phyloP scores from a whole-genome alignment of 2,797 vertebrate species.

The Girardinus metallicus region DNA sequence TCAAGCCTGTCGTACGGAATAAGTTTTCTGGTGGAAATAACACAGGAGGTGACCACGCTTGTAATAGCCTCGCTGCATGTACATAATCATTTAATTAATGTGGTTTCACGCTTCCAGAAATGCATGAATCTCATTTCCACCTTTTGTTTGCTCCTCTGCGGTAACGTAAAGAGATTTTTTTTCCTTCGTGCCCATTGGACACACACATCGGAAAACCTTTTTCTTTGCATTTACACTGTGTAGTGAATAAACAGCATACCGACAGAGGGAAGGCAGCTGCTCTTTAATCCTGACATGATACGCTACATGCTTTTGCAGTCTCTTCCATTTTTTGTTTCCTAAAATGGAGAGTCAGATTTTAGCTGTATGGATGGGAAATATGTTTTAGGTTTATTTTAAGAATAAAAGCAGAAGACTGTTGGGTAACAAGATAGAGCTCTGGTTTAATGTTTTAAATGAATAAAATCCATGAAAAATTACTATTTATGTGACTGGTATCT shows the following conservation, averaged over 20 bases:
- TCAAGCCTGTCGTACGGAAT: conserved; percentile 43
- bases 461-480: not conserved
- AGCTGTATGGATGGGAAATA: conserved; percentile 15
- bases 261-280: conserved; percentile 42
- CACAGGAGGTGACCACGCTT: conserved; percentile 4
- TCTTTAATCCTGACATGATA: conserved; percentile 48
- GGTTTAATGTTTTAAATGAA: not conserved
- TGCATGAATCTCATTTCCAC: conserved; percentile 22
- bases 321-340: conserved; percentile 10
- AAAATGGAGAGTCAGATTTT: conserved; percentile 23
- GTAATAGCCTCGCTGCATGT: conserved; percentile 23
- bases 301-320: conserved; percentile 11
- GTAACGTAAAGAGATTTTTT: conserved; percentile 8
- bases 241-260: conserved; percentile 41
- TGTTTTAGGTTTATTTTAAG: not conserved
- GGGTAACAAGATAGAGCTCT: not conserved
- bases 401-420: not conserved
- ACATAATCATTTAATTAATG: conserved; percentile 11
- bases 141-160: conserved; percentile 20
- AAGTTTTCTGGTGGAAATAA: conserved; percentile 11
- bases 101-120: conserved; percentile 14
- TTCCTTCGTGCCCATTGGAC: not conserved
- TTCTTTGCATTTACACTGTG: conserved; percentile 35
- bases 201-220: conserved; percentile 8
- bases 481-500: not conserved